phyloP scores from a whole-genome alignment of 2,888 invertebrate genomes.

The Drosophila aldrichi region DNA sequence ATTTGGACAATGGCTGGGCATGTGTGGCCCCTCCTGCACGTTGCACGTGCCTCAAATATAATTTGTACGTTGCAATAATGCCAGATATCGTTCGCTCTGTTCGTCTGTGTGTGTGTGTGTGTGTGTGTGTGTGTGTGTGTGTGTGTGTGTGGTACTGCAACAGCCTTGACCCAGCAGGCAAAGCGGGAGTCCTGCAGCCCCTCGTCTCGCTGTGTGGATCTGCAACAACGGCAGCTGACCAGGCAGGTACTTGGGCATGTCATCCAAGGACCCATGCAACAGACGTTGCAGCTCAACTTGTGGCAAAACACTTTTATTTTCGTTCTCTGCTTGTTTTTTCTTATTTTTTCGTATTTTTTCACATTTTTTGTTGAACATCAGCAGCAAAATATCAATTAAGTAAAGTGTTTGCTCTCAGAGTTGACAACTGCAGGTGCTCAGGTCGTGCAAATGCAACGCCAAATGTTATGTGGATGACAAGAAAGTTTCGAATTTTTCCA shows the following conservation, averaged over 20 bases:
- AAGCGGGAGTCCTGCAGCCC: slow-evolving; percentile 1
- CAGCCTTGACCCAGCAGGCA: slow-evolving; percentile 63
- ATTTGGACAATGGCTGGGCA: slow-evolving; percentile 1
- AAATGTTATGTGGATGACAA: background rate
- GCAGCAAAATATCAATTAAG: slow-evolving; percentile 59
- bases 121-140: slow-evolving; percentile 25
- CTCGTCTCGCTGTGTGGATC: slow-evolving; percentile 12
- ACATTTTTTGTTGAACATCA: background rate
- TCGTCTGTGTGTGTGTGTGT: slow-evolving; percentile 18
- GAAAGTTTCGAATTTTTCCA: background rate
- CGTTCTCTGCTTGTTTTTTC: background rate
- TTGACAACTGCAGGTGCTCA: slow-evolving; percentile 12
- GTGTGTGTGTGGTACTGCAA: slow-evolving; percentile 31
- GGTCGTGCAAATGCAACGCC: background rate
- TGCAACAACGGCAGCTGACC: slow-evolving; percentile 6
- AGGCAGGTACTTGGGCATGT: slow-evolving; percentile 47
- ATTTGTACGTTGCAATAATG: slow-evolving; percentile 34
- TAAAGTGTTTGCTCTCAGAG: slow-evolving; percentile 34
- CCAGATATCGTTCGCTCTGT: slow-evolving; percentile 19
- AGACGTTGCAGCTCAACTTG: slow-evolving; percentile 20
- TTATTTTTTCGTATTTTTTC: too few relatives aligned
- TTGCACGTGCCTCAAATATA: slow-evolving; percentile 21
- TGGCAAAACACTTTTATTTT: slow-evolving; percentile 7
- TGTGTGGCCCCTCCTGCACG: background rate
- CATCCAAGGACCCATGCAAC: slow-evolving; percentile 26